Evolutionary conservation across 2,113 vertebrate species (phyloP).

Genomic region (Sigmodon hispidus): DNA sequence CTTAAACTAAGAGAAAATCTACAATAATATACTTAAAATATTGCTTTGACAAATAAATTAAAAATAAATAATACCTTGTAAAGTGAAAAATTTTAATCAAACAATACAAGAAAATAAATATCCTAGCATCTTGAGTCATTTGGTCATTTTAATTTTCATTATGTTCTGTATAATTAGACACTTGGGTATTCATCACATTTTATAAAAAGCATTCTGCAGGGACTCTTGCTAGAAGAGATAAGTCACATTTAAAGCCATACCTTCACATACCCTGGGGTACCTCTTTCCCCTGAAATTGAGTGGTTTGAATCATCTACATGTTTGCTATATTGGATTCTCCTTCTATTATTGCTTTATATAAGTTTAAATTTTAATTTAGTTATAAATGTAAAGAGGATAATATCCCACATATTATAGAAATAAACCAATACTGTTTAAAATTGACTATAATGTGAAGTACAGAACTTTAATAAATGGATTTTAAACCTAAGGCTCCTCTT

Average conservation of each 20-base stretch:
- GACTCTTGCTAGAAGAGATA: slow-evolving; percentile 35
- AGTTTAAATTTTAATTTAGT: neutral
- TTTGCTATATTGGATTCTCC: too few species aligned
- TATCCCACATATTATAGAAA: neutral
- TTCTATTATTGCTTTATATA: neutral
- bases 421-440: neutral
- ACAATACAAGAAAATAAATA: neutral
- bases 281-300: neutral
- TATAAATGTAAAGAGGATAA: neutral
- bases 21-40: neutral
- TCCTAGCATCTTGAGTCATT: neutral
- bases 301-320: neutral
- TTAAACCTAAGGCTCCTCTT: neutral
- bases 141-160: slow-evolving; percentile 59
- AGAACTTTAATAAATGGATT: neutral
- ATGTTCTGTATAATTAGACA: slow-evolving; percentile 45
- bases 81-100: slow-evolving; percentile 42
- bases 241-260: neutral
- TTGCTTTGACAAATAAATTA: slow-evolving; percentile 47
- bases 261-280: neutral
- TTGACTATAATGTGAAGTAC: neutral
- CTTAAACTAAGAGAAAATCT: neutral
- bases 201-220: slow-evolving; percentile 10
- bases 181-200: neutral
- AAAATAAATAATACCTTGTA: neutral